Conservation (phyloP, 1,140 invertebrate species). For the Linepithema humile region DNA sequence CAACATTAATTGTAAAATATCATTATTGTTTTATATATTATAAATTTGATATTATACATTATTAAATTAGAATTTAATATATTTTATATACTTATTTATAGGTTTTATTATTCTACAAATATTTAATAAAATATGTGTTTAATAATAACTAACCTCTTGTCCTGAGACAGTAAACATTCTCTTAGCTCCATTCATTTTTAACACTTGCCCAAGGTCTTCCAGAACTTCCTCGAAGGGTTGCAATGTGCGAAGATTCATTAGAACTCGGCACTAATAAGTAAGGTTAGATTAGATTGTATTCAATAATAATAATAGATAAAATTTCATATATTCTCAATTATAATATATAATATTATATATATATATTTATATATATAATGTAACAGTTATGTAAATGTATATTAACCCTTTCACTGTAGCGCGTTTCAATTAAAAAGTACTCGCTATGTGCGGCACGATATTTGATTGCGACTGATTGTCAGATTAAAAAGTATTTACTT, state of each 20-base stretch:
- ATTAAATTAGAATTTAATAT: neutral
- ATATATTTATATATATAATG: too few relatives aligned
- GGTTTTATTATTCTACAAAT: too few relatives aligned
- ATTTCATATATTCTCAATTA: too few relatives aligned
- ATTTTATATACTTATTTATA: neutral
- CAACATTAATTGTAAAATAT: neutral
- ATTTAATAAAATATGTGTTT: too few relatives aligned
- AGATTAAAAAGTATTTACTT: too few relatives aligned
- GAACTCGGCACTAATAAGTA: slow-evolving; percentile 91
- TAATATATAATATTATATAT: too few relatives aligned
- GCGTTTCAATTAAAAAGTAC: too few relatives aligned
- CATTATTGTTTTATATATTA: neutral
- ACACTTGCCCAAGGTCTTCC: slow-evolving; percentile 95
- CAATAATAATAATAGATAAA: too few relatives aligned
- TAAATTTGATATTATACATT: neutral
- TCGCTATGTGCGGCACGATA: too few relatives aligned
- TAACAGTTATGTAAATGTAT: too few relatives aligned
- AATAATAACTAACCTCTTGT: slow-evolving; percentile 91
- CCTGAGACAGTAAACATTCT: slow-evolving; percentile 95
- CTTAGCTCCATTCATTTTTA: slow-evolving; percentile 95
- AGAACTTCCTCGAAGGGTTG: slow-evolving; percentile 98
- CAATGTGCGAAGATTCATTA: slow-evolving; percentile 95
- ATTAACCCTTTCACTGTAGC: too few relatives aligned
- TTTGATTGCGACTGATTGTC: too few relatives aligned
- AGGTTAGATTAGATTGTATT: slow-evolving; percentile 45